phyloP scores from a whole-genome alignment of 2,888 invertebrate genomes.

The Microctonus hyperodae region DNA sequence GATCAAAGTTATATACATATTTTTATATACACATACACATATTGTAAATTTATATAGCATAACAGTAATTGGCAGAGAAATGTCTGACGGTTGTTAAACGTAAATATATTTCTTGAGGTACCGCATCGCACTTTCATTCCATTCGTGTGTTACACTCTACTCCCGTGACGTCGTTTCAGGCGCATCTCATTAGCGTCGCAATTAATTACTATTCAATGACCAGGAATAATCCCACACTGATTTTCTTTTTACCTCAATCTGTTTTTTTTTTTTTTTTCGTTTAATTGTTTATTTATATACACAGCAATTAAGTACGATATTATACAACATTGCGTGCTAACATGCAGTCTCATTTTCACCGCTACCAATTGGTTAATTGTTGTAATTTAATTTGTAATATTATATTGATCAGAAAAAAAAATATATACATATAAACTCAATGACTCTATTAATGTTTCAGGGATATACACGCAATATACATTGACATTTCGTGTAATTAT shows the following conservation, averaged over 20 bases:
- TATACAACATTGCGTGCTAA: not conserved
- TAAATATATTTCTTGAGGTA: not conserved
- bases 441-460: not conserved
- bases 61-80: not conserved
- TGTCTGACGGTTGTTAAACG: not conserved
- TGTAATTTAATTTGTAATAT: conserved; percentile 13
- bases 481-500: not conserved
- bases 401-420: not conserved
- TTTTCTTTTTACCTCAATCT: not conserved
- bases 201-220: conserved; percentile 45
- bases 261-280: not conserved
- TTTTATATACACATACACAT: not conserved
- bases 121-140: conserved; percentile 41
- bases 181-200: conserved; percentile 48
- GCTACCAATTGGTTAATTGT: conserved; percentile 7
- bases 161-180: conserved; percentile 42
- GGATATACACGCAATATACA: not conserved
- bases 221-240: conserved; percentile 22
- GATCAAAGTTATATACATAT: not conserved
- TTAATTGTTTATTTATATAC: too few relatives aligned
- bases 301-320: too few relatives aligned
- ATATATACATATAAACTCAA: too few relatives aligned
- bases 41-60: not conserved
- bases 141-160: conserved; percentile 37
- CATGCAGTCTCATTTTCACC: conserved; percentile 11